Conservation (phyloP, 92 coral and sea anemone species). For the Epizoanthus stellaris region DNA sequence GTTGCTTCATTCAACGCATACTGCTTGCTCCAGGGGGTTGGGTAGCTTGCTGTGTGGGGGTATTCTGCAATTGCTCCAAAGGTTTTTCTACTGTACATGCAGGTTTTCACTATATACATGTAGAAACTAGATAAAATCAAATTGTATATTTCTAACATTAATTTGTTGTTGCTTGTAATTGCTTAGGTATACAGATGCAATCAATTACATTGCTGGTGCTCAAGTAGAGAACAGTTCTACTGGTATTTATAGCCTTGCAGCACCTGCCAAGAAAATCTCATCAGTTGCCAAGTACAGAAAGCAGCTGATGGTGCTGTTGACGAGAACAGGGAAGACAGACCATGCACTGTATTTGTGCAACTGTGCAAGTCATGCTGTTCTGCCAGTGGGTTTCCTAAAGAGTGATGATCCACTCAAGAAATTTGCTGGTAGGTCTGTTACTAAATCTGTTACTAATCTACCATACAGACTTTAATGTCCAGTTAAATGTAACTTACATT, state of each 20-base stretch:
- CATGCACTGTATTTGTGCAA: slow-evolving; percentile 59
- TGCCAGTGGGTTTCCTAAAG: slow-evolving; percentile 4
- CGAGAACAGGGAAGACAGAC: slow-evolving; percentile 40
- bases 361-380: neutral
- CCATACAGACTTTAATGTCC: no score
- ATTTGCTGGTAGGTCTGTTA: neutral
- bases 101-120: no score
- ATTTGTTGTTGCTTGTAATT: neutral
- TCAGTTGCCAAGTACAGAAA: slow-evolving; percentile 22
- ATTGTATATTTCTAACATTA: neutral
- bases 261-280: slow-evolving; percentile 11
- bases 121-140: no score
- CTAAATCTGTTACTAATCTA: neutral
- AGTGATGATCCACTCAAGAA: slow-evolving; percentile 16
- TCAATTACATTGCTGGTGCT: slow-evolving; percentile 63
- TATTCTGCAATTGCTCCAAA: no score
- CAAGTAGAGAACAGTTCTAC: slow-evolving; percentile 29
- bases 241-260: slow-evolving; percentile 27
- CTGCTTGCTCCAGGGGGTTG: no score
- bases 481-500: no score
- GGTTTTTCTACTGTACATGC: no score
- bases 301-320: slow-evolving; percentile 56
- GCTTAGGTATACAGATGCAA: slow-evolving; percentile 47
- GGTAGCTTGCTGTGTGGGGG: no score
- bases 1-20: no score